Evolutionary conservation across 2,888 invertebrate genomes (phyloP), one percentile per base, ranked within the genome.

Genomic region (Marasmarcha lunaedactyla): DNA sequence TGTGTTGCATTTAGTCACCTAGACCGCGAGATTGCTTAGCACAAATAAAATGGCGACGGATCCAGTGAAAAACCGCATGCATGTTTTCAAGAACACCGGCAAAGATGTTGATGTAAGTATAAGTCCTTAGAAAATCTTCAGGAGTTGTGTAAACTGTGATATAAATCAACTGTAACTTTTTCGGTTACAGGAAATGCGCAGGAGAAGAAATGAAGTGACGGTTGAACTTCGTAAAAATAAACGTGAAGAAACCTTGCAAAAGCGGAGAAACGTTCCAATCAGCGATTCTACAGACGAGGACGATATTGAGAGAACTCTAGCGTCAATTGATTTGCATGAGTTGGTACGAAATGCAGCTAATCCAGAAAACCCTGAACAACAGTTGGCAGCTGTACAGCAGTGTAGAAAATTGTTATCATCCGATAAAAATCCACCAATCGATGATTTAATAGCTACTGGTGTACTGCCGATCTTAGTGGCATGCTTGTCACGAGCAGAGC

Each of bases 341-440:
- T 87, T 98, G 56, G 97, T 98, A 42, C 86, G 87, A 62, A 94
- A 95, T 47, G 97, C 98, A 12, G 90, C 88, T 9, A 92, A 92
- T 68, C 85, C 89, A 25, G 90, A 92, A 41, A 87, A 92, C 59
- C 92, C 94, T 15, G 88, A 88, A 5, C 87, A 90, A 51, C 96
- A 97, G 74, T 86, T 98, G 52, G 86, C 88, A 51, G 97, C 98
- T 39, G 97, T 99, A 14, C 97, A 98, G 74, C 91, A 95, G 40
- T 97, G 97, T 44, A 89, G 98, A 52, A 98, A 98, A 77, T 85
- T 99, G 54, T 86, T 99, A 26, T 98, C 98, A 6, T 97, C 97
- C 48, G 98, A 99, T 73, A 90, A 95, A 58, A 98, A 98, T 86
- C 99, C 99, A 51, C 98, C 99, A 14, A 98, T 99, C 58, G 97